Evolutionary conservation across 2,113 vertebrate species (phyloP).

Genomic region (Sebastes schlegelii): DNA sequence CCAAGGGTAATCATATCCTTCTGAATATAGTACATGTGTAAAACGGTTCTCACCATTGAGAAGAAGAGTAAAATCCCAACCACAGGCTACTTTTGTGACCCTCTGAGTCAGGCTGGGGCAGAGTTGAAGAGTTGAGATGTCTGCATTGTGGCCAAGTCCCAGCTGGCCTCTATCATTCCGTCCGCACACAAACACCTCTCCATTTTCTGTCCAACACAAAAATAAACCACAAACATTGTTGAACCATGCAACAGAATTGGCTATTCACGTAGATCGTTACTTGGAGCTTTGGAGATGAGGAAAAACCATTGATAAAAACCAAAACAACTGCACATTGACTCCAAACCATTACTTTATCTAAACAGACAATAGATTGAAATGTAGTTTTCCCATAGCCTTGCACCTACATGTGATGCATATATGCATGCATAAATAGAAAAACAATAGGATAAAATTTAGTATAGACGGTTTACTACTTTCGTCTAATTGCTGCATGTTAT

Average conservation of each 20-base stretch:
- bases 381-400: not conserved
- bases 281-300: not conserved
- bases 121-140: constrained; percentile 84
- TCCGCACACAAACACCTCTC: constrained; percentile 90
- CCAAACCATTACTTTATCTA: not conserved
- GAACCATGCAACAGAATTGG: not conserved
- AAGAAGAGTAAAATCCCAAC: constrained; percentile 95
- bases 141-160: constrained; percentile 87
- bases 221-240: constrained; percentile 3
- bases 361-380: not conserved
- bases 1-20: not conserved
- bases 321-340: not conserved
- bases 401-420: not conserved
- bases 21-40: not conserved
- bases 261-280: not conserved
- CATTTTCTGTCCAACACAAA: constrained; percentile 78
- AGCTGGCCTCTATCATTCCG: constrained; percentile 92
- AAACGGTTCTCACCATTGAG: constrained; percentile 85
- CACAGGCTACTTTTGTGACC: constrained; percentile 89
- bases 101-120: constrained; percentile 79
- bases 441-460: not conserved
- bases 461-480: not conserved
- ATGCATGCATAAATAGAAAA: not conserved
- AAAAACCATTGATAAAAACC: not conserved
- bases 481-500: not conserved